Evolutionary conservation across 2,797 vertebrate species (phyloP).

Genomic region (Cynopterus sphinx): DNA sequence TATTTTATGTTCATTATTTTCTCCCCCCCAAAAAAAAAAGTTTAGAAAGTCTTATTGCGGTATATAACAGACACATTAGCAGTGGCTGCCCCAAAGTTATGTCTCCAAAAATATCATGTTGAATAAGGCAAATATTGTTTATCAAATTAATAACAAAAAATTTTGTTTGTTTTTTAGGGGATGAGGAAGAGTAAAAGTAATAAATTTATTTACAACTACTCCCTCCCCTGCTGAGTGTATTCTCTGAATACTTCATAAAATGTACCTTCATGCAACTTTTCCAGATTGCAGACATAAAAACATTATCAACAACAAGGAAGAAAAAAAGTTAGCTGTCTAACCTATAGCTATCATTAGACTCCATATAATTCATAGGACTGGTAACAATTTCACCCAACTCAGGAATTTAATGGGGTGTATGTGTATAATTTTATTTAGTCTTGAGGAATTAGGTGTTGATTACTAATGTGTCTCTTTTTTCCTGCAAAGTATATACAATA

Average conservation of each 20-base stretch:
- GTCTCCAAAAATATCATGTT: background rate
- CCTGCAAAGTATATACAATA: background rate
- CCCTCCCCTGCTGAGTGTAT: background rate
- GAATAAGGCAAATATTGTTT: background rate
- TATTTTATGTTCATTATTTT: background rate
- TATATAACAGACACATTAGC: background rate
- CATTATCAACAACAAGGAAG: background rate
- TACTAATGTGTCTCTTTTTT: background rate
- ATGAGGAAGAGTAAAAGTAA: background rate
- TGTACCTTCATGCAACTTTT: background rate
- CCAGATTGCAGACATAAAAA: background rate
- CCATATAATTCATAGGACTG: background rate
- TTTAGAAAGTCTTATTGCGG: background rate
- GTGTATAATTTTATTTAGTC: background rate
- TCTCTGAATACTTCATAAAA: background rate
- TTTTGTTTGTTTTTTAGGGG: background rate
- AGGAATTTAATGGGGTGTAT: background rate
- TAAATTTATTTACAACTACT: background rate
- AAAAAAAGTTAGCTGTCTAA: background rate
- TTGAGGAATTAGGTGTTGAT: slow-evolving; percentile 15
- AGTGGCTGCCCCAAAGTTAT: background rate
- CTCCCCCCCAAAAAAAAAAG: background rate
- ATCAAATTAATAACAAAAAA: background rate
- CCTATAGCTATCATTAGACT: background rate
- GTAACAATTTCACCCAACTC: background rate